phyloP scores from a whole-genome alignment of 2,797 vertebrate genomes.

The Coregonus suidteri region DNA sequence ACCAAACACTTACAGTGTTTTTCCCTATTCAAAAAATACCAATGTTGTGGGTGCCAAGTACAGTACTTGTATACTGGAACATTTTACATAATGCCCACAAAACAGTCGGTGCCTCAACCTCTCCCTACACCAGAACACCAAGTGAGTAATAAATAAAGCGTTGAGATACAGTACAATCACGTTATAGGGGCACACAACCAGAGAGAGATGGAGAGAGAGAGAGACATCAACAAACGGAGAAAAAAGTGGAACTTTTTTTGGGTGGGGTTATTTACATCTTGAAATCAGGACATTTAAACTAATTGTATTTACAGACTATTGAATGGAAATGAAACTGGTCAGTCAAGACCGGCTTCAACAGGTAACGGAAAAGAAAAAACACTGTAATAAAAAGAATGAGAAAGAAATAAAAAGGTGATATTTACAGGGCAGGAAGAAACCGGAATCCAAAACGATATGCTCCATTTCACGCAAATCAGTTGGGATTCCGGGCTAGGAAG shows the following conservation, averaged over 20 bases:
- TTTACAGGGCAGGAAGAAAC: slow-evolving; percentile 57
- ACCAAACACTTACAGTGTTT: background rate
- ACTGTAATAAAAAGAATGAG: slow-evolving; percentile 61
- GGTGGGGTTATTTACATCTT: slow-evolving; percentile 65
- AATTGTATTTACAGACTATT: slow-evolving; percentile 69
- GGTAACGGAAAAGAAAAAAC: slow-evolving; percentile 49
- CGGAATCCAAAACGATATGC: background rate
- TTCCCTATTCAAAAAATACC: background rate
- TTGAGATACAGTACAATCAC: background rate
- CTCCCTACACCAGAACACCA: background rate
- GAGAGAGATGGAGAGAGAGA: slow-evolving; percentile 5
- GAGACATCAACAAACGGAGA: slow-evolving; percentile 50
- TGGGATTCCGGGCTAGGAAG: background rate
- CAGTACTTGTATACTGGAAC: background rate
- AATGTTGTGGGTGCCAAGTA: background rate
- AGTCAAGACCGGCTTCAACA: slow-evolving; percentile 36
- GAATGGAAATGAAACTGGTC: slow-evolving; percentile 38
- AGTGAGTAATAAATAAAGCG: slow-evolving; percentile 6
- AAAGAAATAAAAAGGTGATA: slow-evolving; percentile 64
- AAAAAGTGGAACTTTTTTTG: slow-evolving; percentile 41
- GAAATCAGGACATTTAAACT: slow-evolving; percentile 55
- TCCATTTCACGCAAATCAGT: background rate
- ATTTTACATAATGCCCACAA: background rate
- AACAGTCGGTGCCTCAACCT: background rate
- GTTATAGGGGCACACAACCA: background rate